A percentile compares a stretch with the other conserved stretches of the same genome.
phyloP scores from a whole-genome alignment of 2,113 vertebrate species.

The Urocolius indicus region DNA sequence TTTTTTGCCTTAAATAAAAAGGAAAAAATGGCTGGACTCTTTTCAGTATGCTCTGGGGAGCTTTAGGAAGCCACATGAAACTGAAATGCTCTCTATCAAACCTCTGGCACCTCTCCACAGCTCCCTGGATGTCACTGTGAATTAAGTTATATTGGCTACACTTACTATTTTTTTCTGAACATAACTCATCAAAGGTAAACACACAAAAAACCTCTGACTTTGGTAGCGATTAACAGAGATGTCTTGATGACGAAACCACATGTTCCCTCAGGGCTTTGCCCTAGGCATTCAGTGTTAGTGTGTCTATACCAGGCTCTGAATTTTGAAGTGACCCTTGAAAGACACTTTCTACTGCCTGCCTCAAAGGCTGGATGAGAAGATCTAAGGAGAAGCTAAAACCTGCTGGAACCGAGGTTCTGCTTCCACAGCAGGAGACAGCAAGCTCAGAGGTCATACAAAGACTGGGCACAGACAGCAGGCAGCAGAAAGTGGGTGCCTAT shows the following conservation, averaged over 20 bases:
- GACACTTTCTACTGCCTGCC: neutral
- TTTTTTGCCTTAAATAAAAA: slow-evolving; percentile 26
- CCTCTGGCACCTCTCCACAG: slow-evolving; percentile 2
- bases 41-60: slow-evolving; percentile 33
- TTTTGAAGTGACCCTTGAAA: neutral
- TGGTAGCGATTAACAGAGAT: neutral
- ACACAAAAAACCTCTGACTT: slow-evolving; percentile 23
- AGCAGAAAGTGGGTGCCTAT: neutral
- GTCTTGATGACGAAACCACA: neutral
- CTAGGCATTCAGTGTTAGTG: fast-evolving
- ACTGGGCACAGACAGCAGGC: neutral
- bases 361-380: neutral
- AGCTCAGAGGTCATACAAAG: neutral
- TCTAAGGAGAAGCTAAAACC: neutral
- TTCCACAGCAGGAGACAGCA: neutral
- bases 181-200: slow-evolving; percentile 33
- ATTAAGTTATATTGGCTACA: slow-evolving; percentile 20
- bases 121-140: slow-evolving; percentile 2
- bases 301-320: neutral
- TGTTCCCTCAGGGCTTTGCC: neutral
- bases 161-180: neutral
- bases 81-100: slow-evolving; percentile 19
- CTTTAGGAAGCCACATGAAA: slow-evolving; percentile 50
- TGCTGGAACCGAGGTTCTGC: neutral
- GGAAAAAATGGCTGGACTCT: neutral